Evolutionary conservation across 2,797 vertebrate species (phyloP).

Genomic region (Catharus ustulatus): DNA sequence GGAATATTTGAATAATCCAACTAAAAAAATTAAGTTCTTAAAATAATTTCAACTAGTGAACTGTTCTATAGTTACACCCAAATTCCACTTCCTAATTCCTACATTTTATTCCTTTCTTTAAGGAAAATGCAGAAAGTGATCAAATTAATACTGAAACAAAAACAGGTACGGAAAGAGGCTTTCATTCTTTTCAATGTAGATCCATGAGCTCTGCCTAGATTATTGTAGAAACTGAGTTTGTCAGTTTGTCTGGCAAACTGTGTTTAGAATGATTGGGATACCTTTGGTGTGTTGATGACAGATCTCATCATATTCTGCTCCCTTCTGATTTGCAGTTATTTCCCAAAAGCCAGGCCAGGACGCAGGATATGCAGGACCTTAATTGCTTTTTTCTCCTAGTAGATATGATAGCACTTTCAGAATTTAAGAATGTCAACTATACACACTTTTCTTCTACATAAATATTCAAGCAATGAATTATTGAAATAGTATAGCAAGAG

Average conservation of each 20-base stretch:
- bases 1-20: neutral
- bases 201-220: neutral
- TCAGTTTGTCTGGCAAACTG: neutral
- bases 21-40: neutral
- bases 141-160: neutral
- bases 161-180: conserved; percentile 11
- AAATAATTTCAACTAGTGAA: neutral
- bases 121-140: neutral
- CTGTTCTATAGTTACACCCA: neutral
- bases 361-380: neutral
- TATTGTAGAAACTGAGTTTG: neutral
- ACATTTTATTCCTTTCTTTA: neutral
- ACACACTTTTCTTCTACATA: neutral
- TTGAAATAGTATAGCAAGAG: neutral
- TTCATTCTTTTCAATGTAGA: neutral
- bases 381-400: neutral
- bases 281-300: neutral
- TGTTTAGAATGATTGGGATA: neutral
- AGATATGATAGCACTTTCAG: neutral
- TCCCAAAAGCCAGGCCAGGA: neutral
- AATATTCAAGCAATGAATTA: neutral
- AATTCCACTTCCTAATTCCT: neutral
- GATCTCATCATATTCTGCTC: neutral
- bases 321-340: neutral
- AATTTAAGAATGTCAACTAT: neutral